Conservation (phyloP, 1,140 invertebrate species). For the Zophobas morio region DNA sequence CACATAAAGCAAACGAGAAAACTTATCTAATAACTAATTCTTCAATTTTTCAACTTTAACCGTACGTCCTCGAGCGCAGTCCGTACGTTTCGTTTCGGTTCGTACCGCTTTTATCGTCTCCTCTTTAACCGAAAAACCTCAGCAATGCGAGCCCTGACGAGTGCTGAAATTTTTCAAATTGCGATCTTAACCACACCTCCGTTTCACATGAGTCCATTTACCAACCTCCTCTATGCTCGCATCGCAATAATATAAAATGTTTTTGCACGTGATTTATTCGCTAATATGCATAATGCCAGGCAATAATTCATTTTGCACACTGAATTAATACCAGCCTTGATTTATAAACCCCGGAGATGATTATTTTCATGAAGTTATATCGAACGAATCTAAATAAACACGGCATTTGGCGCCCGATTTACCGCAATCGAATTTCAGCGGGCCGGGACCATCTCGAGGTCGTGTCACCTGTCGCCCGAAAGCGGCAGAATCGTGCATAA, state of each 20-base stretch:
- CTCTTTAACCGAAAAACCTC: slow-evolving; percentile 18
- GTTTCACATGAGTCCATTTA: slow-evolving; percentile 41
- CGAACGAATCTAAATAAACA: slow-evolving; percentile 36
- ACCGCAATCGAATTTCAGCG: no score
- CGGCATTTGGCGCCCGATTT: not conserved
- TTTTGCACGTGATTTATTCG: slow-evolving; percentile 16
- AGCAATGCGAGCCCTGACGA: not conserved
- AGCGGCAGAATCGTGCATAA: not conserved
- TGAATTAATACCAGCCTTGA: slow-evolving; percentile 40
- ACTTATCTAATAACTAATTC: slow-evolving; percentile 58
- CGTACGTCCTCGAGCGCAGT: slow-evolving; percentile 18
- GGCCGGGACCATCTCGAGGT: no score
- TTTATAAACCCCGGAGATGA: slow-evolving; percentile 35
- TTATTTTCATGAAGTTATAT: slow-evolving; percentile 40
- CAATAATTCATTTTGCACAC: slow-evolving; percentile 31
- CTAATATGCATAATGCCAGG: slow-evolving; percentile 45
- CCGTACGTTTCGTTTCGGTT: slow-evolving; percentile 29
- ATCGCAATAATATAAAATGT: slow-evolving; percentile 41
- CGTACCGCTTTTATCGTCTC: slow-evolving; percentile 27
- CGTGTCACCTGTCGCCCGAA: no score
- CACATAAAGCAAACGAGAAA: slow-evolving; percentile 55
- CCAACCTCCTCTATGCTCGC: slow-evolving; percentile 33
- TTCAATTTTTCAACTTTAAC: slow-evolving; percentile 52
- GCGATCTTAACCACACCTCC: slow-evolving; percentile 23
- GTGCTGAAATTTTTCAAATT: slow-evolving; percentile 19